phyloP scores from a whole-genome alignment of 2,888 invertebrate genomes.

The Strigamia crassipes region DNA sequence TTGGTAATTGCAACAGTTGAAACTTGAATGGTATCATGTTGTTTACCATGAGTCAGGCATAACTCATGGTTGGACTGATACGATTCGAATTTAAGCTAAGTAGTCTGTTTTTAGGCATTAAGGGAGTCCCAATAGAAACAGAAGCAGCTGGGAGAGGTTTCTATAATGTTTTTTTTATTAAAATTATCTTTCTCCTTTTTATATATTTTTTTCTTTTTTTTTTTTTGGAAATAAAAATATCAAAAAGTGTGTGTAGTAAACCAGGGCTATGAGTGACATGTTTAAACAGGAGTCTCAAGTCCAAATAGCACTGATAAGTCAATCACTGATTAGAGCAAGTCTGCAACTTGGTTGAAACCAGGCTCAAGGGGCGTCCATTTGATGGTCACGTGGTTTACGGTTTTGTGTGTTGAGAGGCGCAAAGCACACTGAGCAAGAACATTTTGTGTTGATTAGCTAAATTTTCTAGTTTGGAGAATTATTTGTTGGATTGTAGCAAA shows the following conservation, averaged over 20 bases:
- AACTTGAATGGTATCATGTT: slow-evolving; percentile 13
- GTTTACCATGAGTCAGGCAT: slow-evolving; percentile 10
- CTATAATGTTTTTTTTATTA: not conserved
- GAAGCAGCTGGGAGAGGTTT: slow-evolving; percentile 22
- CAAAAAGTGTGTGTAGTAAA: not conserved
- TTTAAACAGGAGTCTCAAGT: slow-evolving; percentile 39
- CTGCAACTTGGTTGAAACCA: slow-evolving; percentile 32
- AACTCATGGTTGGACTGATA: not conserved
- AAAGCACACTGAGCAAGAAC: not conserved
- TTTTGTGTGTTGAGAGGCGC: slow-evolving; percentile 34
- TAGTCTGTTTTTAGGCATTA: slow-evolving; percentile 27
- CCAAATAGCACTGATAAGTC: slow-evolving; percentile 42
- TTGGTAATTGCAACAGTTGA: slow-evolving; percentile 21
- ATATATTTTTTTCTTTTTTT: not conserved
- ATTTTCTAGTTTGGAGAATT: slow-evolving; percentile 35
- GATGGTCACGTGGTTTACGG: slow-evolving; percentile 29
- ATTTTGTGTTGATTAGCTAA: slow-evolving; percentile 23
- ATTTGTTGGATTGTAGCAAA: not conserved
- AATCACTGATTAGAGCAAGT: slow-evolving; percentile 5
- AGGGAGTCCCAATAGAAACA: slow-evolving; percentile 8
- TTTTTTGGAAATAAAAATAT: slow-evolving; percentile 4
- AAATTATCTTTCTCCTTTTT: not conserved
- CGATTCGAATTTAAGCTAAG: slow-evolving; percentile 3
- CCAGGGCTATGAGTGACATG: slow-evolving; percentile 22
- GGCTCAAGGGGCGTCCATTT: slow-evolving; percentile 39